phyloP scores from a whole-genome alignment of 2,888 invertebrate genomes.

The Acanthococcus lagerstroemiae region DNA sequence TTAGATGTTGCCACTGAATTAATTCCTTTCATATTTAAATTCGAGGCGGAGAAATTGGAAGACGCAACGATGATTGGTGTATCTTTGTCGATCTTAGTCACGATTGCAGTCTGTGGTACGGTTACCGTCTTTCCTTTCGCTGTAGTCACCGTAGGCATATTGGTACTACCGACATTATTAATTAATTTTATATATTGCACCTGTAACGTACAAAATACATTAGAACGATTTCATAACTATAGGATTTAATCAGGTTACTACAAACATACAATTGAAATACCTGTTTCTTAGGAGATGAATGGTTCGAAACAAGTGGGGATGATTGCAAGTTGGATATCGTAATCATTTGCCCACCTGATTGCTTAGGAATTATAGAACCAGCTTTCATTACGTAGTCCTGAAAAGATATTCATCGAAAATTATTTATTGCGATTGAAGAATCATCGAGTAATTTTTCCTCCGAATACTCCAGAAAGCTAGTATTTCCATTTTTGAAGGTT shows the following conservation, averaged over 20 bases:
- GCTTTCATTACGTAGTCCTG: constrained; percentile 15
- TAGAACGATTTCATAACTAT: background rate
- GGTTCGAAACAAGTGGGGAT: constrained; percentile 7
- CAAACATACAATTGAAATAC: background rate
- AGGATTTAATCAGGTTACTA: background rate
- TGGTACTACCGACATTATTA: constrained; percentile 20
- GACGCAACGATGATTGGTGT: constrained; percentile 21
- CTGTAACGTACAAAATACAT: background rate
- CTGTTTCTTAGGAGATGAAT: constrained; percentile 18
- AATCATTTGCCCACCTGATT: constrained; percentile 4
- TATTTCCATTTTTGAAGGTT: too few species aligned
- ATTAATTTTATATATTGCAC: constrained; percentile 27
- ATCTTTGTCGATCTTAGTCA: constrained; percentile 11
- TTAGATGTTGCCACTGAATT: background rate
- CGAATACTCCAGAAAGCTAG: too few species aligned
- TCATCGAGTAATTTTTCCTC: background rate
- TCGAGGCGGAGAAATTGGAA: background rate
- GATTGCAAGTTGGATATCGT: constrained; percentile 12
- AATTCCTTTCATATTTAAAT: constrained; percentile 9
- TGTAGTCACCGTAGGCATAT: constrained; percentile 20
- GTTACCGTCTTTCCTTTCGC: constrained; percentile 7
- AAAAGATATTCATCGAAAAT: background rate
- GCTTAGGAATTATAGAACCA: constrained; percentile 6
- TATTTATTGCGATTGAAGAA: background rate
- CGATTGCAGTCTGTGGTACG: background rate